Base-by-base conservation (phyloP, 1,140 invertebrate genomes). In the Bombyx mandarina region DNA sequence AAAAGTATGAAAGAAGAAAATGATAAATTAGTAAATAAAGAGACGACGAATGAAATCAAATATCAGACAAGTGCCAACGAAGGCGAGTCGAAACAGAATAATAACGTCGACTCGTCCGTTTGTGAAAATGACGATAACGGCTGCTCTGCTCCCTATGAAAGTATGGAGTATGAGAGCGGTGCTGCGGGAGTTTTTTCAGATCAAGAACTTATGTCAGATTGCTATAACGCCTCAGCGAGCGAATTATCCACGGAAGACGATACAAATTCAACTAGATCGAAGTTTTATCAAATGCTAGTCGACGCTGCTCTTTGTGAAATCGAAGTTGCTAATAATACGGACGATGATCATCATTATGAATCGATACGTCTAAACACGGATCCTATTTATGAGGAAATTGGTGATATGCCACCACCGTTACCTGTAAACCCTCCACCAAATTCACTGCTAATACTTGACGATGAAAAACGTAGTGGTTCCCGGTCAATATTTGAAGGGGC, bases 341-440 rank as follows among this genome's bases (percentile, higher is more conserved):
- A 91, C 66, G 90, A 91, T 57, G 91, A 92, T 65, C 92, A 95
- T 87, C 91, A 93, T 57, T 95, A 95, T 63, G 94, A 95, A 73
- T 91, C 93, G 18, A 94, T 95, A 42, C 89, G 93, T 48, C 68
- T 89, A n/a, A 91, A 91, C 65, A 88, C 77, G n/a, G 95, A 96
- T 86, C 95, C 94, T 3, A 96, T 96, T 73, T 96, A 96, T 75
- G 95, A 96, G 86, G 95, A 97, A 86, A 95, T 96, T 54, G 90
- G 91, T 8, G 93, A 95, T 64, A 92, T 93, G 66, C 94, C 94
- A 7, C 94, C 93, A 12, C 93, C 93, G 6, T 73, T 95, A 54
- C 94, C 94, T 2, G 71, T 93, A 0, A 93, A 92, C 66, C 93
- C 93, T 8, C 93, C 94, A 6, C 94, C 92, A 0, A 78, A 89